Evolutionary conservation across 2,797 vertebrate species (phyloP), one percentile per base, ranked within the genome.

Genomic region (Microctenopoma steveboyesi): DNA sequence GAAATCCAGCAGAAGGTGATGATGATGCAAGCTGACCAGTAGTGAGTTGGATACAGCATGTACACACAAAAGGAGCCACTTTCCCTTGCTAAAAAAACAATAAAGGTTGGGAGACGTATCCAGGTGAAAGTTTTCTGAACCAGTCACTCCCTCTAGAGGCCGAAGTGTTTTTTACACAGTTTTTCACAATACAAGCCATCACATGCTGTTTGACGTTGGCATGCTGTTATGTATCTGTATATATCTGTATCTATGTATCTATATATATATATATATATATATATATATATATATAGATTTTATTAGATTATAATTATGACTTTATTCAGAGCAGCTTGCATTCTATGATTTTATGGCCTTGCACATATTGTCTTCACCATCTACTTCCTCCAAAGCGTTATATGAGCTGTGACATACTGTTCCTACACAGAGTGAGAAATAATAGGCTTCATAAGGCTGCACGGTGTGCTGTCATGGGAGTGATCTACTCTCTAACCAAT

Each of bases 401-500:
- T 11, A 37, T 57, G 25, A 76, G 66, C 40, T 73, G 39, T 37
- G 69, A 43, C 27, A 18, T 7, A 42, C 39, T 42, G 33, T 43
- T 33, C 18, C 28, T 33, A 27, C 37, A 69, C 28, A 64, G 14
- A 35, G 18, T 46, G 63, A 73, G 52, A 69, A 56, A 63, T 40
- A 74, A 69, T 69, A 9, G n/a, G 54, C 59, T 61, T 72, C 53
- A 69, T 55, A 40, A 73, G 33, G 51, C 64, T 56, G 61, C 61
- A 22, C 64, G 33, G 42, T 75, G 66, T 78, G 64, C 77, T 66
- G 79, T 77, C 54, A 74, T 35, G 61, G 68, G 72, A 72, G 54
- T 18, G 50, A 75, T 81, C 69, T 55, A 72, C 66, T 75, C 42
- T 77, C 62, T 33, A 59, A 39, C 39, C 73, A 73, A 54, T 86